Evolutionary conservation across 2,888 invertebrate genomes (phyloP).

Genomic region (Brenthis daphne): DNA sequence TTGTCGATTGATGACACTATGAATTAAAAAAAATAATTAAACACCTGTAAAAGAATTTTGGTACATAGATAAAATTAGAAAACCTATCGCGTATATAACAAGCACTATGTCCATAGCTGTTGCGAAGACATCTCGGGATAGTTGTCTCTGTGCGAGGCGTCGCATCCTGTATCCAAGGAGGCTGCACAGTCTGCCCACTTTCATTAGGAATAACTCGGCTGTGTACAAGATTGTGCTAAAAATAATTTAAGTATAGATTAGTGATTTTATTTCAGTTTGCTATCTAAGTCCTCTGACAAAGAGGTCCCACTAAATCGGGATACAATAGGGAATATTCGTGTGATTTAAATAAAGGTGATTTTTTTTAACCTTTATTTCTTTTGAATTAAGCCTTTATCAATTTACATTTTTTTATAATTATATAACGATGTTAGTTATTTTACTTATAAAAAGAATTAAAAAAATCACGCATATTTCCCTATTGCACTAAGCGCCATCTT

Average conservation of each 20-base stretch:
- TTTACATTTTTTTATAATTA: no score
- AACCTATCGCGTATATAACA: conserved; percentile 64
- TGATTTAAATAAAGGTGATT: no score
- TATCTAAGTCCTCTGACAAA: background rate
- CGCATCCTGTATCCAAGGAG: conserved; percentile 45
- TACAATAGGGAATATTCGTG: no score
- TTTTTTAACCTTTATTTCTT: no score
- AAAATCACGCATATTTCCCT: no score
- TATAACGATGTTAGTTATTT: no score
- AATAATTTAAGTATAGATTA: conserved; percentile 23
- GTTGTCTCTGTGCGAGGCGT: conserved; percentile 49
- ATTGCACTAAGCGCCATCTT: no score
- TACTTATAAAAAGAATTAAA: no score
- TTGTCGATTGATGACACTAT: no score
- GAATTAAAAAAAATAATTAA: no score
- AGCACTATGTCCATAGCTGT: conserved; percentile 62
- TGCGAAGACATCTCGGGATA: conserved; percentile 58
- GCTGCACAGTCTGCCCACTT: conserved; percentile 44
- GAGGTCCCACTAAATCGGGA: no score
- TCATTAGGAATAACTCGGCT: conserved; percentile 48
- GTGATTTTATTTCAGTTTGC: background rate
- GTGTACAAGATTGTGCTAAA: conserved; percentile 52
- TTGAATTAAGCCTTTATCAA: no score
- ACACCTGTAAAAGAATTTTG: conserved; percentile 47
- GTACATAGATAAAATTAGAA: conserved; percentile 63